phyloP scores from a whole-genome alignment of 2,888 invertebrate genomes.

The Melieria picta region DNA sequence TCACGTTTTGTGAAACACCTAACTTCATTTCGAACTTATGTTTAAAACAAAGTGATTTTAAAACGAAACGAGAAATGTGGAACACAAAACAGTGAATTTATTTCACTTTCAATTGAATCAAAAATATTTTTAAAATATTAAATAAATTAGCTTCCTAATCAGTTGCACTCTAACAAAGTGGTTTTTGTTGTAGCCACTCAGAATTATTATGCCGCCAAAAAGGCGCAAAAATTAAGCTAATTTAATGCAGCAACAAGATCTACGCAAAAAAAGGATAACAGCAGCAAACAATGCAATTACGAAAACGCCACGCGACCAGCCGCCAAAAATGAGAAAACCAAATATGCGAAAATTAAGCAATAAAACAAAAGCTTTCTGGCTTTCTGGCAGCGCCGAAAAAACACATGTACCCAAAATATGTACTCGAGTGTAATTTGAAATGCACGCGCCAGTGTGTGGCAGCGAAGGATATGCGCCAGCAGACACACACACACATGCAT shows the following conservation, averaged over 20 bases:
- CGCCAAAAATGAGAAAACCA: slow-evolving; percentile 19
- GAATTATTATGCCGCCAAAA: neutral
- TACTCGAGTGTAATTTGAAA: slow-evolving; percentile 9
- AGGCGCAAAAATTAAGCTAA: slow-evolving; percentile 20
- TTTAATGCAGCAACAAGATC: slow-evolving; percentile 9
- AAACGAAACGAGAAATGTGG: no score
- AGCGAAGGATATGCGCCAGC: neutral
- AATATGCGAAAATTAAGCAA: neutral
- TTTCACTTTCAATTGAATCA: no score
- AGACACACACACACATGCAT: slow-evolving; percentile 15
- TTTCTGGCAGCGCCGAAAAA: slow-evolving; percentile 1
- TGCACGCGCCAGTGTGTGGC: neutral
- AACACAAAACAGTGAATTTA: no score
- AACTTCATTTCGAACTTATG: no score
- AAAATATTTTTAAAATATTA: no score
- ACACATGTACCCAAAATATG: slow-evolving; percentile 23
- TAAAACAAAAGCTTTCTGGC: neutral
- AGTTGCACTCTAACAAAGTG: no score
- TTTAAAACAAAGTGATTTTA: no score
- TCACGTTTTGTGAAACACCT: no score
- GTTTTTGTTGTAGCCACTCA: no score
- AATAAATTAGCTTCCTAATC: no score
- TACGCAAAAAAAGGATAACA: slow-evolving; percentile 13
- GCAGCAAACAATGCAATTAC: slow-evolving; percentile 32
- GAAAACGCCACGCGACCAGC: slow-evolving; percentile 35